A percentile compares a stretch with the other conserved stretches of the same genome.
Evolutionary conservation across 2,888 invertebrate species (phyloP).

Genomic region (Melanostoma mellinum): DNA sequence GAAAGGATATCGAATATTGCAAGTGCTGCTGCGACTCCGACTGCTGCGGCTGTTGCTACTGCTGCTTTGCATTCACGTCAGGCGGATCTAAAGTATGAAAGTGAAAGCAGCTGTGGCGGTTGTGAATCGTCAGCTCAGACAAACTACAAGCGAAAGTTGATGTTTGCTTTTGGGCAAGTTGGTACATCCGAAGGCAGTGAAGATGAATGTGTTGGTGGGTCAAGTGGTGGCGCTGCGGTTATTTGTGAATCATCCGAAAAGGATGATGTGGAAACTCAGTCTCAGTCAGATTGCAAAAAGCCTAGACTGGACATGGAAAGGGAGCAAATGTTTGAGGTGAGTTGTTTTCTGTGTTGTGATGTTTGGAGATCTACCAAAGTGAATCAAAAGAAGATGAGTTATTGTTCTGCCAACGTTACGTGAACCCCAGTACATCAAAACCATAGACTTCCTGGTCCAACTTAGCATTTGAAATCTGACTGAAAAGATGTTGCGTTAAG

Average conservation of each 20-base stretch:
- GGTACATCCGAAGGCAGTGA: slow-evolving; percentile 20
- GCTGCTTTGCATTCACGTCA: slow-evolving; percentile 47
- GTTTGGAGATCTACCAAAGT: background rate
- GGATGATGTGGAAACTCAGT: slow-evolving; percentile 43
- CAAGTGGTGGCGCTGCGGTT: slow-evolving; percentile 21
- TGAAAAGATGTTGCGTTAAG: too few species aligned
- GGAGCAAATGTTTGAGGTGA: slow-evolving; percentile 75
- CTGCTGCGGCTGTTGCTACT: slow-evolving; percentile 22
- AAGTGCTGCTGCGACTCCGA: slow-evolving; percentile 15
- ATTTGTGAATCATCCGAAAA: slow-evolving; percentile 12
- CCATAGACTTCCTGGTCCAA: too few species aligned
- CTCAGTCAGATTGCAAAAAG: slow-evolving; percentile 60
- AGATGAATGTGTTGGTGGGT: slow-evolving; percentile 20
- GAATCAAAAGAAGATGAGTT: background rate
- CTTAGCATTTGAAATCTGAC: too few species aligned
- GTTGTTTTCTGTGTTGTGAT: slow-evolving; percentile 11
- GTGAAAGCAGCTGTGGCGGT: slow-evolving; percentile 60
- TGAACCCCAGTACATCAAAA: too few species aligned
- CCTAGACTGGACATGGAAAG: slow-evolving; percentile 56
- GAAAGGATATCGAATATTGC: slow-evolving; percentile 61
- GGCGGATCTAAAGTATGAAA: slow-evolving; percentile 53
- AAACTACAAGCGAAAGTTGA: slow-evolving; percentile 65
- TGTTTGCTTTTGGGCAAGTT: slow-evolving; percentile 59
- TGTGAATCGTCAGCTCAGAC: slow-evolving; percentile 48
- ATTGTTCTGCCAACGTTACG: too few species aligned